These are phyloP conservation scores for Linnaemya vulpina DNA, from an alignment of 2,888 invertebrate species.

Conservation along the genomic window DNA sequence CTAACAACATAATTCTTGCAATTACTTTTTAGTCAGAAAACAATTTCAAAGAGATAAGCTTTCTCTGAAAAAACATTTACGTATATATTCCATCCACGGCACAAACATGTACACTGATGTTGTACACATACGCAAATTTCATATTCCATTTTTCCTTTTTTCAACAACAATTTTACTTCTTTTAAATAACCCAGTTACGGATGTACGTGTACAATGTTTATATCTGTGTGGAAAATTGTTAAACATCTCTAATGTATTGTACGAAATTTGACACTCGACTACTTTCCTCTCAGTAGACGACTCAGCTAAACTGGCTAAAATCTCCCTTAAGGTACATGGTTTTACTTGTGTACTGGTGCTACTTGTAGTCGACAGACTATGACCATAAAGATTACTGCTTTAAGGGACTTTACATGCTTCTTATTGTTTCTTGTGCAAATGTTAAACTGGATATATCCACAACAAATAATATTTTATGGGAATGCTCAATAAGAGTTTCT, in stretches of 20 bases:
- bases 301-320: conserved; percentile 58
- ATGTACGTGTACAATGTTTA: conserved; percentile 3
- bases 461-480: conserved; percentile 16
- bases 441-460: conserved; percentile 50
- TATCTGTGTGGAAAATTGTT: conserved; percentile 58
- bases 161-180: conserved; percentile 1
- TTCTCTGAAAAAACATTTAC: conserved; percentile 52
- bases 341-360: conserved; percentile 43
- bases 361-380: conserved; percentile 35
- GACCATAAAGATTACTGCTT: conserved; percentile 46
- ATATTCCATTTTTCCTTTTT: conserved; percentile 15
- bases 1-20: conserved; percentile 68
- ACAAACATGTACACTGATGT: background rate
- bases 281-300: conserved; percentile 19
- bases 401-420: conserved; percentile 35
- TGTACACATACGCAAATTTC: background rate
- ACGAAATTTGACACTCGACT: conserved; percentile 69
- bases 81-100: background rate
- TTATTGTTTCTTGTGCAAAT: conserved; percentile 51
- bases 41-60: conserved; percentile 61
- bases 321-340: conserved; percentile 62
- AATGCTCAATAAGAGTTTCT: background rate
- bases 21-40: conserved; percentile 56
- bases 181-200: conserved; percentile 22
- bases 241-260: conserved; percentile 66